Evolutionary conservation across 2,113 vertebrate species (phyloP), one percentile per base, ranked within the genome.

Genomic region (Gymnorhina tibicen): DNA sequence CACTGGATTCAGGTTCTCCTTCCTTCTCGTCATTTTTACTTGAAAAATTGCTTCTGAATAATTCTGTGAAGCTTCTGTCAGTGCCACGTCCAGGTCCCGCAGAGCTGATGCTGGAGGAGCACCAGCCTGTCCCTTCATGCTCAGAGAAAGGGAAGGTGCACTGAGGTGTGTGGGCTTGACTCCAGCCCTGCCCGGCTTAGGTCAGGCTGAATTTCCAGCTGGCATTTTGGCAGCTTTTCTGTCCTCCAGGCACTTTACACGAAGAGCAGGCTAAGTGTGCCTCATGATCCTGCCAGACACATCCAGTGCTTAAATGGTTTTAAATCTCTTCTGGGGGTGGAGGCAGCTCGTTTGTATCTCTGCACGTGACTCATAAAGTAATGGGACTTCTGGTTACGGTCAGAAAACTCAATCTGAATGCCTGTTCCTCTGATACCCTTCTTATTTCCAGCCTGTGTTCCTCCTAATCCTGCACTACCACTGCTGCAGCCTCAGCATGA

Each of bases 201-300:
- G 10, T 46, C 68, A 59, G 85, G 60, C 72, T 92, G 72, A 15
- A 19, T 81, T 86, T 52, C 75, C 88, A 88, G 75, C 75, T 74
- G 30, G 49, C 16, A 1, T 92, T 86, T 86, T 33, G 85, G 79
- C 83, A 93, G 90, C 91, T 94, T 78, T 85, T 62, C 19, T 56
- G 27, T 67, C 89, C 88, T 86, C 64, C 47, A 78, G 53, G 91
- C 95, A 95, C 88, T 96, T 95, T 85, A 72, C 26, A 8, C 1
- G 2, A 46, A 55, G 69, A 84, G n/a, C 44, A 33, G 64, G 53
- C 23, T 52, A 28, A 30, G 22, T 7, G 3, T 72, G 73, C 75
- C 42, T 63, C 5, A 7, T 2, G 18, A 35, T 76, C 85, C 74
- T 91, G 74, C 77, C 72, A 47, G 70, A 4, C 14, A 27, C 52